Percentiles rank a stretch among this genome's conserved stretches.
phyloP scores from a whole-genome alignment of 2,797 vertebrate genomes.

The Pelobates cultripes region DNA sequence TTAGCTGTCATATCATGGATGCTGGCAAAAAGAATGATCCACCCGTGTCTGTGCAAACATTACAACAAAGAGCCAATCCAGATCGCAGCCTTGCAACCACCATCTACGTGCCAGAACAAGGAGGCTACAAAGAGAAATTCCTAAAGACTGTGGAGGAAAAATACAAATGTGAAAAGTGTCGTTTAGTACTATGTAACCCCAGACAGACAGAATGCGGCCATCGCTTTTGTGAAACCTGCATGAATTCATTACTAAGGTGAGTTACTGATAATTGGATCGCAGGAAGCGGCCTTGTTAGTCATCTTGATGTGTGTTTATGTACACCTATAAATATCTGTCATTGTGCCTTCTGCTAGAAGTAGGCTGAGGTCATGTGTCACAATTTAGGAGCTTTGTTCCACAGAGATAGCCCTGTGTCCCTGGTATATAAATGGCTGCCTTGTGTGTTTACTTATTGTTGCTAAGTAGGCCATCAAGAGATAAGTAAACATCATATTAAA shows the following conservation, averaged over 20 bases:
- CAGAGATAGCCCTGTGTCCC: too few relatives aligned
- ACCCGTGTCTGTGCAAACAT: slow-evolving; percentile 82
- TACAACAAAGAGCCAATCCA: slow-evolving; percentile 77
- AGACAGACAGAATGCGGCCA: slow-evolving; percentile 95
- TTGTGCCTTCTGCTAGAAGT: too few relatives aligned
- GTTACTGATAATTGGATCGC: background rate
- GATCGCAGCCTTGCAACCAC: slow-evolving; percentile 71
- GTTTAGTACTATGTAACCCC: slow-evolving; percentile 88
- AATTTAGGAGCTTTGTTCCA: too few relatives aligned
- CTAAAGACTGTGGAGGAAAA: slow-evolving; percentile 88
- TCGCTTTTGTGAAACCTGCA: slow-evolving; percentile 94
- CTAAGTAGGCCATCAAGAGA: too few relatives aligned
- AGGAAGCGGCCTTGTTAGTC: too few relatives aligned
- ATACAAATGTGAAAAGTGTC: slow-evolving; percentile 94
- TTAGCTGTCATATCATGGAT: slow-evolving; percentile 82
- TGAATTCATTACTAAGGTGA: slow-evolving; percentile 85
- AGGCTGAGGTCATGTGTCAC: too few relatives aligned
- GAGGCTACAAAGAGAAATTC: slow-evolving; percentile 91
- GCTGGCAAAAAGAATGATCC: slow-evolving; percentile 86
- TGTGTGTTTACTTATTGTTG: too few relatives aligned
- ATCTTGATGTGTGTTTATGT: too few relatives aligned
- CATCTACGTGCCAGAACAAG: slow-evolving; percentile 82
- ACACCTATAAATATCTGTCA: too few relatives aligned
- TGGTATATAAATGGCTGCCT: too few relatives aligned
- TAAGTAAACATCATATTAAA: too few relatives aligned